These are phyloP conservation scores for Percopsis transmontana DNA, from an alignment of 2,113 vertebrate species.

Conservation along the genomic window DNA sequence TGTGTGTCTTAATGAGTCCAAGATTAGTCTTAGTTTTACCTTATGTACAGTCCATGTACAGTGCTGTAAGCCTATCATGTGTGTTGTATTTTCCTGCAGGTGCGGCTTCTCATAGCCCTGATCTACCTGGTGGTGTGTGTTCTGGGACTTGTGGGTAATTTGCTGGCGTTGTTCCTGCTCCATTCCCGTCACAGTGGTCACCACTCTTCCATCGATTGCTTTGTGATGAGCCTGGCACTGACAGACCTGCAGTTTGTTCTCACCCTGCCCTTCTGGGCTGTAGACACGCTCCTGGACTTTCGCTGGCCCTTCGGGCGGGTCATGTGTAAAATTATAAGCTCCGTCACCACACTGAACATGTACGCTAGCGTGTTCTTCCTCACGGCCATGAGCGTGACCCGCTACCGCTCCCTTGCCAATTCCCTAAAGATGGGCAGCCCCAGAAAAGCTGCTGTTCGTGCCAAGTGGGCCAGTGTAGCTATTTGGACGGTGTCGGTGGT, in stretches of 20 bases:
- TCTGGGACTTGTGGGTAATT: slow-evolving; percentile 80
- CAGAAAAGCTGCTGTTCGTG: slow-evolving; percentile 32
- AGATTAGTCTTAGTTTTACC: too few relatives aligned
- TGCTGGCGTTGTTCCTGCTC: slow-evolving; percentile 79
- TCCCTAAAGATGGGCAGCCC: slow-evolving; percentile 74
- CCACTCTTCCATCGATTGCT: slow-evolving; percentile 77
- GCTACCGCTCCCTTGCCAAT: slow-evolving; percentile 76
- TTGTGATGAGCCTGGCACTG: slow-evolving; percentile 79
- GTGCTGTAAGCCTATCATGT: background rate
- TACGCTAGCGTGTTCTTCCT: slow-evolving; percentile 84
- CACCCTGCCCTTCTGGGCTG: slow-evolving; percentile 83
- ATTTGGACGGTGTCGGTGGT: slow-evolving; percentile 79
- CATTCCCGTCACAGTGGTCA: slow-evolving; percentile 67
- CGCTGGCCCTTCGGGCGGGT: slow-evolving; percentile 83
- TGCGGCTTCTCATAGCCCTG: slow-evolving; percentile 73
- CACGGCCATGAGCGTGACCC: slow-evolving; percentile 81
- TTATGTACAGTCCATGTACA: too few relatives aligned
- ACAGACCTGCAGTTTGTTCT: slow-evolving; percentile 83
- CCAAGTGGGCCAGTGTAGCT: slow-evolving; percentile 74
- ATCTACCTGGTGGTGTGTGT: slow-evolving; percentile 81
- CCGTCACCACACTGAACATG: slow-evolving; percentile 82
- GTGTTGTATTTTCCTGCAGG: slow-evolving; percentile 41
- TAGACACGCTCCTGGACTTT: slow-evolving; percentile 81
- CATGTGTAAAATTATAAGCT: slow-evolving; percentile 83
- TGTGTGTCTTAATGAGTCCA: too few relatives aligned